Evolutionary conservation across 2,113 vertebrate species (phyloP).

Genomic region (Pitta sordida): DNA sequence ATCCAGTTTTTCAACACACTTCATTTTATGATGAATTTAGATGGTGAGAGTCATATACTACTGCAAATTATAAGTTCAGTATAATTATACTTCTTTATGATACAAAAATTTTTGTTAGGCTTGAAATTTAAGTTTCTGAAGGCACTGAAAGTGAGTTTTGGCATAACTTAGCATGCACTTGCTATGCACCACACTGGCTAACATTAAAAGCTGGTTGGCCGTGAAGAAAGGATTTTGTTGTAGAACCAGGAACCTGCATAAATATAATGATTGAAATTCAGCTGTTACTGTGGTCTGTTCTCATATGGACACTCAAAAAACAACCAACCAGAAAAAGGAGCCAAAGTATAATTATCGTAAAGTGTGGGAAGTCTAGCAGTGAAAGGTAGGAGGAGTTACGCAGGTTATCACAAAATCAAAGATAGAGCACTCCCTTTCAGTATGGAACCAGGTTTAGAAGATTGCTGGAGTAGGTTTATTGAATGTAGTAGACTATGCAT

Average conservation of each 20-base stretch:
- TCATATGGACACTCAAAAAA: not conserved
- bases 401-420: not conserved
- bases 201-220: not conserved
- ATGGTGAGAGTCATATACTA: not conserved
- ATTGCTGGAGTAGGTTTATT: rapidly evolving
- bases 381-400: not conserved
- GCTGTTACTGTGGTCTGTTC: not conserved
- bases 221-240: not conserved
- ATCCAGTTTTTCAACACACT: rapidly evolving
- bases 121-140: not conserved
- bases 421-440: not conserved
- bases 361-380: not conserved
- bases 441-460: not conserved
- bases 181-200: not conserved
- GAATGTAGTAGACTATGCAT: not conserved
- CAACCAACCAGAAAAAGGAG: not conserved
- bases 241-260: not conserved
- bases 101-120: not conserved
- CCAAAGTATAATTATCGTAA: not conserved
- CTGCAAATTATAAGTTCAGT: not conserved
- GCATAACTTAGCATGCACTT: not conserved
- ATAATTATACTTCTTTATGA: not conserved
- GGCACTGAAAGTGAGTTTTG: not conserved
- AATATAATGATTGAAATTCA: not conserved
- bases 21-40: not conserved